A percentile compares a stretch with the other conserved stretches of the same genome.
Evolutionary conservation across 2,113 vertebrate genomes (phyloP).

Genomic region (Zapornia atra): DNA sequence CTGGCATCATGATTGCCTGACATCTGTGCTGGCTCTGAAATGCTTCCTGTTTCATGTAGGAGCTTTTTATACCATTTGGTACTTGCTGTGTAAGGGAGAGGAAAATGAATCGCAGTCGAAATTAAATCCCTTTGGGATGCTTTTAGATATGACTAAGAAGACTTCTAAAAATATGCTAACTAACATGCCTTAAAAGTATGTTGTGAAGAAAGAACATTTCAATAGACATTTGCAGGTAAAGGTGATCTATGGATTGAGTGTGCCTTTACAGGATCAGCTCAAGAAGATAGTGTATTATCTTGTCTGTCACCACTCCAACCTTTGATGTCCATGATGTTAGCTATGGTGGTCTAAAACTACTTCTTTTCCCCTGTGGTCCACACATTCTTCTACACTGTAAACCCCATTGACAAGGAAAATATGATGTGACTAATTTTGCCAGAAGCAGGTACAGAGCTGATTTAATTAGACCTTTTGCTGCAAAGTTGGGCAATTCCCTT

Average conservation of each 20-base stretch:
- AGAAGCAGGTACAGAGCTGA: not conserved
- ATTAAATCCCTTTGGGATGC: slow-evolving; percentile 9
- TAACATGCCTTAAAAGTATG: not conserved
- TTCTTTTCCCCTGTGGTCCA: not conserved
- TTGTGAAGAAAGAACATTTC: not conserved
- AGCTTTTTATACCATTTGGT: slow-evolving; percentile 34
- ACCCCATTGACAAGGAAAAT: not conserved
- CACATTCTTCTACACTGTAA: not conserved
- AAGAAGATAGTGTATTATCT: not conserved
- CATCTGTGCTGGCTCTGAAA: slow-evolving; percentile 17
- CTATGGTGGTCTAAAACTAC: not conserved
- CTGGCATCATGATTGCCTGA: not conserved
- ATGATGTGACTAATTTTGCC: not conserved
- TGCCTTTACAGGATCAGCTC: not conserved
- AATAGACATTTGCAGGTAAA: not conserved
- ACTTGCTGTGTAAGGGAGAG: not conserved
- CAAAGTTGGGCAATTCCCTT: not conserved
- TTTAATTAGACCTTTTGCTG: not conserved
- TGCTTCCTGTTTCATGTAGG: not conserved
- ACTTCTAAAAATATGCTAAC: slow-evolving; percentile 36
- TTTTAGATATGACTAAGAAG: slow-evolving; percentile 38
- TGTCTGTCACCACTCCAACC: not conserved
- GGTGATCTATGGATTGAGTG: not conserved
- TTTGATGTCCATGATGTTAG: not conserved
- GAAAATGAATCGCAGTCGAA: slow-evolving; percentile 24